Conservation (phyloP, 2,888 invertebrate genomes). For the Tetramorium bicarinatum region DNA sequence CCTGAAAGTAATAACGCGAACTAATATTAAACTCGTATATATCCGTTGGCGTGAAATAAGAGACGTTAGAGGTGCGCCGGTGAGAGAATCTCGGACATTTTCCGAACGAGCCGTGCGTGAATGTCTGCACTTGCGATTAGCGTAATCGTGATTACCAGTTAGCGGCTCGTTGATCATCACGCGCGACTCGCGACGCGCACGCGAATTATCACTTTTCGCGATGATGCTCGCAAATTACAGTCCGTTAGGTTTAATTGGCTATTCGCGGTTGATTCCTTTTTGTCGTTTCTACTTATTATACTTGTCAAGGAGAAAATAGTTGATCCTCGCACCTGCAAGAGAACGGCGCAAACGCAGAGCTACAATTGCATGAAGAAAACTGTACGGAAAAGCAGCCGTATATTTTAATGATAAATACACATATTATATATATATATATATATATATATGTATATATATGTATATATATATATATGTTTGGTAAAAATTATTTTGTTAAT, state of each 20-base stretch:
- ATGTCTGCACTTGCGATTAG: slow-evolving; percentile 6
- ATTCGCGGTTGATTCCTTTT: neutral
- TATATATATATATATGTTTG: too few relatives aligned
- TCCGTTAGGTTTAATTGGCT: slow-evolving; percentile 18
- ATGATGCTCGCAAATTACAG: slow-evolving; percentile 15
- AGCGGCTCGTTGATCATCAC: slow-evolving; percentile 23
- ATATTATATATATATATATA: too few relatives aligned
- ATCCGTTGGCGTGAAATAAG: neutral
- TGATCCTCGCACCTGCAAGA: slow-evolving; percentile 56
- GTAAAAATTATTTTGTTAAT: too few relatives aligned
- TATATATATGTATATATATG: too few relatives aligned
- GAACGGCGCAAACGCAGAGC: slow-evolving; percentile 30
- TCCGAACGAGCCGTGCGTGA: neutral
- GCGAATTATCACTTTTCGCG: slow-evolving; percentile 14
- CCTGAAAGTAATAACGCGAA: neutral
- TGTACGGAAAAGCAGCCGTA: neutral
- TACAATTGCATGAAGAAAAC: slow-evolving; percentile 32
- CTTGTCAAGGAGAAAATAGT: slow-evolving; percentile 35
- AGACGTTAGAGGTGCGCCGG: neutral
- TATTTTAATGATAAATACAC: too few relatives aligned
- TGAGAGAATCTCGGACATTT: neutral
- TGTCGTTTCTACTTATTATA: neutral
- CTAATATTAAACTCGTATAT: slow-evolving; percentile 20
- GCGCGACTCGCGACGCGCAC: neutral
- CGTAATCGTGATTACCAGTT: slow-evolving; percentile 36